Base-by-base conservation (phyloP, 2,888 invertebrate species). In the Phymatocera aterrima region DNA sequence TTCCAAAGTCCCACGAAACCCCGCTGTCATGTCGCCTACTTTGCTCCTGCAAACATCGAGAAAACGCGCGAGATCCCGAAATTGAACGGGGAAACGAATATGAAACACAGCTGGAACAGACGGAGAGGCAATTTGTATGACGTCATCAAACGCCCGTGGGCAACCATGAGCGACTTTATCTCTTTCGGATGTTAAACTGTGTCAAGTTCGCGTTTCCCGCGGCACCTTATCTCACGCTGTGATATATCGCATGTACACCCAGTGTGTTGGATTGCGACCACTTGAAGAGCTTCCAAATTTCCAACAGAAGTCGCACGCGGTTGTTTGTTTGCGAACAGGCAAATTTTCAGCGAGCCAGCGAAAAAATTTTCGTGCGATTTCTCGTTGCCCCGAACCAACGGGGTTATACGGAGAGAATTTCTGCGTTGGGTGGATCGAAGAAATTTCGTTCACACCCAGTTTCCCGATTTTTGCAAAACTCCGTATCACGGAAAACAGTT, bases 201-300 rank as follows among this genome's bases (percentile, higher is more conserved):
- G 72, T 72, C 72, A 51, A 72, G 72, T 72, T 72, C 72, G 54
- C 72, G 48, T 72, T 72, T 72, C 34, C 72, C 54, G 54, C 24
- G 72, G 72, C 72, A 24, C 34, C 51, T 72, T 72, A 51, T 72
- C 72, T 72, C 72, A n/a, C 65, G 15, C 43, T 68, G 3, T 24
- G 6, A 8, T 46, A 43, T 15, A 2, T 54, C 18, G n/a, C 3
- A 28, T n/a, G 6, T 68, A 68, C 24, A 68, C 65, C n/a, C 4
- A n/a, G n/a, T n/a, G n/a, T n/a, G n/a, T n/a, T n/a, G n/a, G n/a
- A n/a, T n/a, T n/a, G n/a, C n/a, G n/a, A n/a, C n/a, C n/a, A n/a
- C n/a, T n/a, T n/a, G n/a, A 40, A 40, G 8, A 40, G 40, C 40
- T 40, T 40, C n/a, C n/a, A n/a, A n/a, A n/a, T n/a, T n/a, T n/a